These are phyloP conservation scores for Ips nitidus DNA, from an alignment of 1,140 invertebrate genomes.

Conservation along the genomic window DNA sequence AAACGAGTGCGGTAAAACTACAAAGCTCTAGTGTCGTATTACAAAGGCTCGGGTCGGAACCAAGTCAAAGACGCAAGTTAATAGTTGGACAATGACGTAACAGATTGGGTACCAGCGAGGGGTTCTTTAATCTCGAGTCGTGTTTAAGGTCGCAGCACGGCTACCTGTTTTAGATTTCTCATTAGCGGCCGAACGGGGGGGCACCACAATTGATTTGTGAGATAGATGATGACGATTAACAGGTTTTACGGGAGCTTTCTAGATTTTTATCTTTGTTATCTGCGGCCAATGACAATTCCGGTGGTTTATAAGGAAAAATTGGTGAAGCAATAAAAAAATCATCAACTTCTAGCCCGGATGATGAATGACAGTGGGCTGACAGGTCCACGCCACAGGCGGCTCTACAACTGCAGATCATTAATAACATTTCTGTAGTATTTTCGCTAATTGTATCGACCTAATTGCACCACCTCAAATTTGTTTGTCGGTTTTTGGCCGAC, in stretches of 20 bases:
- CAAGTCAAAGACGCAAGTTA: slow-evolving; percentile 26
- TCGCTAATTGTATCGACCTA: slow-evolving; percentile 19
- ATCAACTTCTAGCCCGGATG: not conserved
- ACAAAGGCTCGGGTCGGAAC: slow-evolving; percentile 22
- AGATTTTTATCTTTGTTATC: too few relatives aligned
- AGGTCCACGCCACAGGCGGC: slow-evolving; percentile 29
- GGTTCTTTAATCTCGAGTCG: slow-evolving; percentile 28
- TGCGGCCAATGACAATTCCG: too few relatives aligned
- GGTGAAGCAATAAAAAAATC: too few relatives aligned
- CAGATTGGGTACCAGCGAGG: slow-evolving; percentile 34
- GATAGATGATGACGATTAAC: not conserved
- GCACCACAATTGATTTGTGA: slow-evolving; percentile 23
- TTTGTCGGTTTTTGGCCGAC: not conserved
- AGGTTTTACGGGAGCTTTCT: not conserved
- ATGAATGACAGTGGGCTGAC: slow-evolving; percentile 24
- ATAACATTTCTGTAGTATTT: slow-evolving; percentile 22
- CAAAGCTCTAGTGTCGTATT: slow-evolving; percentile 26
- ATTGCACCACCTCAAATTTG: not conserved
- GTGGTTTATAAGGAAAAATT: too few relatives aligned
- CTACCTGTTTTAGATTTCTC: slow-evolving; percentile 34
- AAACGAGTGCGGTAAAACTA: slow-evolving; percentile 1
- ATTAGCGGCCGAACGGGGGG: slow-evolving; percentile 5
- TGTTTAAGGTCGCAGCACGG: slow-evolving; percentile 10
- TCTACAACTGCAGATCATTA: slow-evolving; percentile 15
- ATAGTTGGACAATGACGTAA: slow-evolving; percentile 32